Percentiles rank a stretch among this genome's conserved stretches.
phyloP scores from a whole-genome alignment of 2,113 vertebrate genomes.

The Sakesphorus luctuosus region DNA sequence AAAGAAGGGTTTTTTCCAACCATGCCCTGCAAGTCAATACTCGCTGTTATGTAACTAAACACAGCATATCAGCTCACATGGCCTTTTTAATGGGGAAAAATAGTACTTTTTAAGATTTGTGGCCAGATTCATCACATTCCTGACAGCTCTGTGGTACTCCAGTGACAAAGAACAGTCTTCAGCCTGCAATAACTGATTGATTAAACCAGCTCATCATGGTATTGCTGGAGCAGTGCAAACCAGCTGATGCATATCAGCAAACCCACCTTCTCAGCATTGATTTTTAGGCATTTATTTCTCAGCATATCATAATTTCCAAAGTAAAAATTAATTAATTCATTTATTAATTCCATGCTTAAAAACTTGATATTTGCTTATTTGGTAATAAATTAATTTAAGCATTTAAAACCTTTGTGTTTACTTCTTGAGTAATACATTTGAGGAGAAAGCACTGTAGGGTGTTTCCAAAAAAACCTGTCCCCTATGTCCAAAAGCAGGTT shows the following conservation, averaged over 20 bases:
- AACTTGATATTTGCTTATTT: neutral
- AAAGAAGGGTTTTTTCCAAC: conserved; percentile 1
- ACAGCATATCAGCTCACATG: conserved; percentile 6
- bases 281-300: neutral
- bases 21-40: conserved; percentile 29
- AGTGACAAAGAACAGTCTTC: conserved; percentile 37
- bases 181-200: conserved; percentile 12
- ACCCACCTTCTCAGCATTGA: neutral
- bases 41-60: conserved; percentile 42
- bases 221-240: neutral
- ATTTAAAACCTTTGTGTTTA: neutral
- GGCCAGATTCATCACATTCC: neutral
- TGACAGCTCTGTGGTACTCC: conserved; percentile 36
- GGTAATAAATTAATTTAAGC: neutral
- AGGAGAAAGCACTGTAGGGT: neutral
- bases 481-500: neutral
- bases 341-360: neutral
- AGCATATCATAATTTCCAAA: neutral
- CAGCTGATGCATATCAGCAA: neutral
- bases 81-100: conserved; percentile 2
- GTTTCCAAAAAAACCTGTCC: neutral
- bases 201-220: neutral
- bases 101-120: conserved; percentile 18
- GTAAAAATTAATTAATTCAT: neutral
- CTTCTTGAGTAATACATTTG: neutral